phyloP scores from a whole-genome alignment of 2,797 vertebrate genomes.

The Simalia tracyae region DNA sequence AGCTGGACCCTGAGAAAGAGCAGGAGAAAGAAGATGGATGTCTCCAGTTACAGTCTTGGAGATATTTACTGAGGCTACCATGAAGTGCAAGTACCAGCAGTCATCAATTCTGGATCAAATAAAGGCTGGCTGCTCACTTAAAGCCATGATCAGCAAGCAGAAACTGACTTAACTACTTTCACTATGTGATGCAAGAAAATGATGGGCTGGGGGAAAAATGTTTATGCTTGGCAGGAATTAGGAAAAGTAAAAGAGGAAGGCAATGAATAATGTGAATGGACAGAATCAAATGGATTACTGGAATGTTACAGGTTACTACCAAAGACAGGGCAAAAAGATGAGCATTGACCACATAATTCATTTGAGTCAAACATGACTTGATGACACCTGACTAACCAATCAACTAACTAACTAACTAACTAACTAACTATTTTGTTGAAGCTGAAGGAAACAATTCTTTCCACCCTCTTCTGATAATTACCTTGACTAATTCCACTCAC shows the following conservation, averaged over 20 bases:
- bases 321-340: background rate
- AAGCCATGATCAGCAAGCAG: background rate
- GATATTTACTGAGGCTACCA: background rate
- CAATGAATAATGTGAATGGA: background rate
- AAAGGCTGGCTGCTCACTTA: background rate
- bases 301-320: background rate
- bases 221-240: background rate
- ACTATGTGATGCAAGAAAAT: background rate
- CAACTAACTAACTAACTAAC: background rate
- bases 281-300: background rate
- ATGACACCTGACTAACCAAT: background rate
- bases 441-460: background rate
- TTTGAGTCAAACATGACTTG: background rate
- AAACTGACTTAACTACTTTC: background rate
- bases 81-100: background rate
- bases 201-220: background rate
- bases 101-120: background rate
- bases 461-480: background rate
- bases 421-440: background rate
- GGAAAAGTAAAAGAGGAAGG: background rate
- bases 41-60: background rate
- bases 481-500: background rate
- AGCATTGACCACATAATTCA: background rate
- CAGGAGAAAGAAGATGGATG: background rate
- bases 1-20: background rate